These are phyloP conservation scores for Setophaga coronata DNA, from an alignment of 2,113 vertebrate species.

Conservation along the genomic window DNA sequence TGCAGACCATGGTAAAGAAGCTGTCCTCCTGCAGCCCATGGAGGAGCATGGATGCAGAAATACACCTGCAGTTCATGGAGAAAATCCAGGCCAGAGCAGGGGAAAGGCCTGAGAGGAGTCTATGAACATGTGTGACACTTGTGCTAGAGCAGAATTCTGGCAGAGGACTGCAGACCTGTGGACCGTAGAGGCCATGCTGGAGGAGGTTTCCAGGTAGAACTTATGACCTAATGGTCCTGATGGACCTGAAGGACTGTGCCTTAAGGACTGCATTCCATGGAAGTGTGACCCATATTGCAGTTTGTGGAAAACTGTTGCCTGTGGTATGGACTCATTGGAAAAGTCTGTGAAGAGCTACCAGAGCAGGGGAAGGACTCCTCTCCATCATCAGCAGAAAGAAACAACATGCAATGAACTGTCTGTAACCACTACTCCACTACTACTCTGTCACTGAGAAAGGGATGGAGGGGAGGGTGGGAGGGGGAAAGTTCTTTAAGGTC, in stretches of 20 bases:
- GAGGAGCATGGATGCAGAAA: background rate
- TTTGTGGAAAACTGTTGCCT: background rate
- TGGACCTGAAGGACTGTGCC: background rate
- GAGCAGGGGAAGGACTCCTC: background rate
- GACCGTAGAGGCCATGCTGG: rapidly evolving
- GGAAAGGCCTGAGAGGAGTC: background rate
- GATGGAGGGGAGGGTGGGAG: background rate
- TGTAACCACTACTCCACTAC: background rate
- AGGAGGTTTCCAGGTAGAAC: background rate
- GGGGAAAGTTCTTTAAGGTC: background rate
- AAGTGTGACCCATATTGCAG: background rate
- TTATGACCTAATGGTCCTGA: too few relatives aligned
- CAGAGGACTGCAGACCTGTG: background rate
- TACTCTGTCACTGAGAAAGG: background rate
- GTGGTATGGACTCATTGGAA: background rate
- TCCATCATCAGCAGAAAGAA: background rate
- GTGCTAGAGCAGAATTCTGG: background rate
- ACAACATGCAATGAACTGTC: background rate
- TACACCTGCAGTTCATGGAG: background rate
- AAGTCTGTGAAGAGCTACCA: background rate
- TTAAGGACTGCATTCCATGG: background rate
- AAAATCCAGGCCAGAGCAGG: background rate
- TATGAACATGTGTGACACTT: rapidly evolving
- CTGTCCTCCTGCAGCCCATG: background rate
- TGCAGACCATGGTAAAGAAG: background rate